Evolutionary conservation across 2,797 vertebrate genomes (phyloP).

Genomic region (Gadopsis marmoratus): DNA sequence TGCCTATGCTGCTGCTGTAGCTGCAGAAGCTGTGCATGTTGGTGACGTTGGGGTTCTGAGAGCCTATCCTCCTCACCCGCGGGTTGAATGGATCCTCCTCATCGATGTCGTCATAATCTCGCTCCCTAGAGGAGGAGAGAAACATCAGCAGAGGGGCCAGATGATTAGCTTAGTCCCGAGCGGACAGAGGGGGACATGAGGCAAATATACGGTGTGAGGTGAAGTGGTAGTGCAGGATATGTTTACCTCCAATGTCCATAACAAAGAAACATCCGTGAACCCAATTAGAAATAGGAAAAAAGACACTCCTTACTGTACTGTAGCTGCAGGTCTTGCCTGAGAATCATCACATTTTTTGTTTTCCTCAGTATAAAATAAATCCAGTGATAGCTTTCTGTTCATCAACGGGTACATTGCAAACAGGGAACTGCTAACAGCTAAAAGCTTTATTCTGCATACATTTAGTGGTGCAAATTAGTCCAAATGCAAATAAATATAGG

Average conservation of each 20-base stretch:
- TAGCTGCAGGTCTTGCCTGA: neutral
- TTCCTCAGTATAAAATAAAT: neutral
- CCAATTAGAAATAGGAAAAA: neutral
- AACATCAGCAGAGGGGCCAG: neutral
- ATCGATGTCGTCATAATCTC: conserved; percentile 94
- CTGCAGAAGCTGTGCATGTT: conserved; percentile 97
- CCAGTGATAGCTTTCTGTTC: neutral
- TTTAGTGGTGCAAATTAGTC: neutral
- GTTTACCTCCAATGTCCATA: neutral
- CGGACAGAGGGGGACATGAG: neutral
- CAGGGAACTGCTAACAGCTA: neutral
- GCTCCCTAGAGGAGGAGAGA: conserved; percentile 81
- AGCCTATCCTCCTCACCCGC: conserved; percentile 83
- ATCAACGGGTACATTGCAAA: neutral
- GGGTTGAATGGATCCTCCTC: conserved; percentile 97
- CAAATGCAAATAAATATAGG: neutral
- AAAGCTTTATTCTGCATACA: neutral
- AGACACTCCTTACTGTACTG: neutral
- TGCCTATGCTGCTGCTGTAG: conserved; percentile 97
- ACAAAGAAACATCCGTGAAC: neutral
- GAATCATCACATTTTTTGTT: neutral
- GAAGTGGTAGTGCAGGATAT: neutral
- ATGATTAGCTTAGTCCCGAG: neutral
- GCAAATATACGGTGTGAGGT: neutral
- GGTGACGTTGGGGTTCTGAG: conserved; percentile 85